Evolutionary conservation across 2,888 invertebrate species (phyloP), one percentile per base, ranked within the genome.

Genomic region (Alsophila aescularia): DNA sequence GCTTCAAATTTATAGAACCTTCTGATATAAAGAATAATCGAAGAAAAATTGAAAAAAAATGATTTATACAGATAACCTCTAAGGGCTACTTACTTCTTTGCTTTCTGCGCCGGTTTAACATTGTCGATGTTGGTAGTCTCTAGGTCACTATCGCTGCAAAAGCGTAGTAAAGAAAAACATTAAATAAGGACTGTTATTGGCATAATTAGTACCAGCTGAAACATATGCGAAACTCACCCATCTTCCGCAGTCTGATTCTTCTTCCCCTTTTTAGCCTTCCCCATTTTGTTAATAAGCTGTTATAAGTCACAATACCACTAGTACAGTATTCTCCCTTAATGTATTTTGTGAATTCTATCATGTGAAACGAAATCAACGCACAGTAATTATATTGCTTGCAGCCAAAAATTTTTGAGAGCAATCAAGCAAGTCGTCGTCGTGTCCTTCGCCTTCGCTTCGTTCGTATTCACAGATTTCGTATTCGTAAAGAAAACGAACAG

Each of bases 211-310:
- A 29, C 10, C 65, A 63, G 40, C 31, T 55, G 66, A 72, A 78
- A 80, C 81, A 84, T 87, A 82, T 85, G 83, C 77, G 50, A 36
- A 50, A 77, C 93, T 93, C 90, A 96, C 96, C 95, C 94, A 74
- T 96, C 95, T 69, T 96, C 95, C 66, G 94, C 94, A 79, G 93
- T 93, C 81, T 93, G 93, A 86, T 93, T 94, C 92, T 96, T 96
- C 91, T 95, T 95, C 83, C 95, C 94, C 89, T 96, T 96, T 93
- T 96, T 96, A 83, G 95, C 93, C 92, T 96, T 96, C 79, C 95
- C 96, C 96, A 96, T 96, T 66, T 72, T 83, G 72, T 68, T 67
- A 62, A 58, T 68, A 61, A 65, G 61, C 59, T 77, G 63, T 85
- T 83, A 82, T 88, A 90, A 77, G 90, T 90, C 79, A 88, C 87